Evolutionary conservation across 2,888 invertebrate genomes (phyloP).

Genomic region (Trissolcus brochymenae): DNA sequence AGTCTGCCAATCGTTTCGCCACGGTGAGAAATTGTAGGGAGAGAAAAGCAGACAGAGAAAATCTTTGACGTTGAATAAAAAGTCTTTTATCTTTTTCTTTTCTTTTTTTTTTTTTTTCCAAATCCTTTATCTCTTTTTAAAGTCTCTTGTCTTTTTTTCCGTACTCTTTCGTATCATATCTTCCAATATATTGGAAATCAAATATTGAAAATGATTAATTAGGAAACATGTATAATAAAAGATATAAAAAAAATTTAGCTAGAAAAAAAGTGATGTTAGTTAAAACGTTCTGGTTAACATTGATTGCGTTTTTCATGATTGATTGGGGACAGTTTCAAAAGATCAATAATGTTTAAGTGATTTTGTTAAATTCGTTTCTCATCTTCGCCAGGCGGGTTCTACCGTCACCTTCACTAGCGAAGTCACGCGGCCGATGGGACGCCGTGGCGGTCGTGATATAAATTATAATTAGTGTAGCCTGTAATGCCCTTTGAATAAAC

Average conservation of each 20-base stretch:
- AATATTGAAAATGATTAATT: no score
- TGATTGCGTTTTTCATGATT: background rate
- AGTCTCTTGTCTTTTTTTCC: slow-evolving; percentile 12
- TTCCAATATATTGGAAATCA: no score
- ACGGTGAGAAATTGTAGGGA: slow-evolving; percentile 49
- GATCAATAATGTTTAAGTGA: slow-evolving; percentile 57
- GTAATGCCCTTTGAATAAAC: slow-evolving; percentile 74
- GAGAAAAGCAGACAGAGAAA: slow-evolving; percentile 32
- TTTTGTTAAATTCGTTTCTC: slow-evolving; percentile 44
- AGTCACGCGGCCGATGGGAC: slow-evolving; percentile 64
- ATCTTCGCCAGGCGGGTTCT: slow-evolving; percentile 44
- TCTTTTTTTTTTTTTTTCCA: no score
- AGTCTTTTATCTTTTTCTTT: slow-evolving; percentile 36
- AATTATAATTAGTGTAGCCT: slow-evolving; percentile 73
- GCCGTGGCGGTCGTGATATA: slow-evolving; percentile 71
- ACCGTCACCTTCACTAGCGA: slow-evolving; percentile 45
- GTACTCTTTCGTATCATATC: no score
- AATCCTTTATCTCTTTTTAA: no score
- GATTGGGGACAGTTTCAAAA: slow-evolving; percentile 41
- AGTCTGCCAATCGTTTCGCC: slow-evolving; percentile 49
- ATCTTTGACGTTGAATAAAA: slow-evolving; percentile 45
- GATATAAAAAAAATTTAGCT: no score
- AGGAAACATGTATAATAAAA: no score
- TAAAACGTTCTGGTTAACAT: no score
- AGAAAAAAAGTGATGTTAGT: no score